Evolutionary conservation across 1,140 invertebrate genomes (phyloP), one percentile per base, ranked within the genome.

Genomic region (Sycophaga agraensis): DNA sequence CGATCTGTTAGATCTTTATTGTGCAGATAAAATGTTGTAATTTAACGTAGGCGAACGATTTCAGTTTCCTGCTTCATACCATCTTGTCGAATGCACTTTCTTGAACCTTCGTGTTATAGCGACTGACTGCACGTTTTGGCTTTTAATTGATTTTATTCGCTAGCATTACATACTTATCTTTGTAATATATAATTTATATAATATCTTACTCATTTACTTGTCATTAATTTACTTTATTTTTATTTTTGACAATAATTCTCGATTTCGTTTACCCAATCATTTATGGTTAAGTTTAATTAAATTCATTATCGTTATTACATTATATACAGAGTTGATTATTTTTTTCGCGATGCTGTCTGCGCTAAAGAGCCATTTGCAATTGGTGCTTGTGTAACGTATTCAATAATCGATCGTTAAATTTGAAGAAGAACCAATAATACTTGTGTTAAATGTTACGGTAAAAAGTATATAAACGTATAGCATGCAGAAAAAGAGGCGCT

Each of bases 281-380:
- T 64, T 66, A 56, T 59, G 64, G 55, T 68, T 66, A 58, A 66
- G 60, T 63, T 63, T 62, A 66, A 66, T 55, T 59, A 66, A 68
- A 64, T 64, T 65, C 45, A 56, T 64, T 66, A 66, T 71, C 59
- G 70, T 71, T 73, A 68, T 76, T 76, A 73, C 69, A 77, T 76
- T 79, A 80, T 78, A 71, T 78, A 80, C 75, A 79, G 64, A 73
- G 48, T 69, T 71, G 65, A 74, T 71, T 73, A 67, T 65, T 55
- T 54, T 64, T 16, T 35, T 61, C 39, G 48, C 54, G 66, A 69
- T 71, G 70, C 69, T 70, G 67, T 68, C 69, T 68, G 69, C 69
- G 68, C 71, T 67, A 66, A 68, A 70, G 59, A 46, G 63, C 50
- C 43, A 51, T 43, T 49, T 40, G 28, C 45, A 24, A 59, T 55